These are phyloP conservation scores for Pycnonotus jocosus DNA, from an alignment of 2,113 vertebrate genomes.

Conservation along the genomic window DNA sequence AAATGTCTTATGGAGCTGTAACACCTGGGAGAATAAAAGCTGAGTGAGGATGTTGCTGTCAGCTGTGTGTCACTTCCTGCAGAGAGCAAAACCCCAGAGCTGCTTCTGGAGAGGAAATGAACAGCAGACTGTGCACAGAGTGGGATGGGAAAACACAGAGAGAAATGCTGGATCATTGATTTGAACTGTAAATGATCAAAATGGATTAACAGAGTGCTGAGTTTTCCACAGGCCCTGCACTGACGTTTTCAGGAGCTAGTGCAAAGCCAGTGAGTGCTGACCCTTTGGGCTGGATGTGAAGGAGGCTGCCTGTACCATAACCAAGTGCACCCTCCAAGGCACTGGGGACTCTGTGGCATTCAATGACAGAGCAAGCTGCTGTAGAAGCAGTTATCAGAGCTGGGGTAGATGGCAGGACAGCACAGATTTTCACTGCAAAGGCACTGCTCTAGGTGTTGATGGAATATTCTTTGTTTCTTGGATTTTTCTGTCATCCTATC, in stretches of 20 bases:
- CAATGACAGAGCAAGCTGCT: not conserved
- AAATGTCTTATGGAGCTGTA: not conserved
- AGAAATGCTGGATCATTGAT: not conserved
- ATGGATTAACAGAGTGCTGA: not conserved
- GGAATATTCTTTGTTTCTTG: not conserved
- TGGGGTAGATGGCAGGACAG: not conserved
- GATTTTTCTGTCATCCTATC: not conserved
- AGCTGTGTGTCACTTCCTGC: not conserved
- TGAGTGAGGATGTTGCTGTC: not conserved
- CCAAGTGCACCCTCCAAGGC: not conserved
- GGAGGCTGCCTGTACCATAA: not conserved
- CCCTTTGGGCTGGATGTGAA: not conserved
- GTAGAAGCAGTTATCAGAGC: not conserved
- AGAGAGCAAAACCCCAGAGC: not conserved
- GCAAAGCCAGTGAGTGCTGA: not conserved
- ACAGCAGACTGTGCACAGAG: not conserved
- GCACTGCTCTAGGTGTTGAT: accelerated
- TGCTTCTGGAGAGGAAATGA: not conserved
- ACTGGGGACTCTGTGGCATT: not conserved
- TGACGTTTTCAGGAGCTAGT: not conserved
- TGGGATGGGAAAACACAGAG: not conserved
- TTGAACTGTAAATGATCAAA: not conserved
- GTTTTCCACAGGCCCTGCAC: not conserved
- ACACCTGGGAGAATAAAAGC: not conserved
- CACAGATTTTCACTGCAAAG: not conserved